Conservation (phyloP, 2,888 invertebrate genomes). For the Cactoblastis cactorum region DNA sequence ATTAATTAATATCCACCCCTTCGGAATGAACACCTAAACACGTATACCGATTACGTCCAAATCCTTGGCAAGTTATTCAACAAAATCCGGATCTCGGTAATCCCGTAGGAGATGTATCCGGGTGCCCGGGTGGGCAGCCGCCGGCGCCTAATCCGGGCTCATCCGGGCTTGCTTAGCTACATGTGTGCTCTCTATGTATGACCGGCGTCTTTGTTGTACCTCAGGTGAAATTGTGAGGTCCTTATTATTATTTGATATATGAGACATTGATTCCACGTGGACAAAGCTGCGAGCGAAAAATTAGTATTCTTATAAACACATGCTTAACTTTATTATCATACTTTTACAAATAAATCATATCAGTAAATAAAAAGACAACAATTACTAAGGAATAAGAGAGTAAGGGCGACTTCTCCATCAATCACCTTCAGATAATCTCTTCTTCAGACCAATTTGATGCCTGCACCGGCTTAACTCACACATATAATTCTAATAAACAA, state of each 20-base stretch:
- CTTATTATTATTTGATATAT: neutral
- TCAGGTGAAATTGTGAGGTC: neutral
- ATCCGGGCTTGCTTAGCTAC: constrained; percentile 64
- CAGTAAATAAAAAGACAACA: neutral
- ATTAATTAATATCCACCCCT: neutral
- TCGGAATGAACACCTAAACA: neutral
- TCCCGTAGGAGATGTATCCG: constrained; percentile 69
- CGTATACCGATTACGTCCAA: constrained; percentile 33
- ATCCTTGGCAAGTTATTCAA: constrained; percentile 65
- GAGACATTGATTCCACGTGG: neutral
- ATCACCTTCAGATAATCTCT: constrained; percentile 83
- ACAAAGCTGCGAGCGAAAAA: no score
- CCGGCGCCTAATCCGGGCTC: constrained; percentile 66
- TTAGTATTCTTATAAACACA: no score
- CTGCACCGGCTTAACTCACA: constrained; percentile 71
- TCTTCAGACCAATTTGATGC: constrained; percentile 77
- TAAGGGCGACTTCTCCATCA: constrained; percentile 67
- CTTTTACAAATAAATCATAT: neutral
- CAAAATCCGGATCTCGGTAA: constrained; percentile 72
- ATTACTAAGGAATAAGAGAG: constrained; percentile 21
- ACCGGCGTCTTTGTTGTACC: constrained; percentile 42
- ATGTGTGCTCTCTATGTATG: constrained; percentile 38
- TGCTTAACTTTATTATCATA: no score
- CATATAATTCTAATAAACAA: constrained; percentile 27
- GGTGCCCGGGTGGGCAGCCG: constrained; percentile 64